Percentiles rank a stretch among this genome's conserved stretches.
Conservation (phyloP, 1,140 invertebrate species). For the Steinernema khuongi region DNA sequence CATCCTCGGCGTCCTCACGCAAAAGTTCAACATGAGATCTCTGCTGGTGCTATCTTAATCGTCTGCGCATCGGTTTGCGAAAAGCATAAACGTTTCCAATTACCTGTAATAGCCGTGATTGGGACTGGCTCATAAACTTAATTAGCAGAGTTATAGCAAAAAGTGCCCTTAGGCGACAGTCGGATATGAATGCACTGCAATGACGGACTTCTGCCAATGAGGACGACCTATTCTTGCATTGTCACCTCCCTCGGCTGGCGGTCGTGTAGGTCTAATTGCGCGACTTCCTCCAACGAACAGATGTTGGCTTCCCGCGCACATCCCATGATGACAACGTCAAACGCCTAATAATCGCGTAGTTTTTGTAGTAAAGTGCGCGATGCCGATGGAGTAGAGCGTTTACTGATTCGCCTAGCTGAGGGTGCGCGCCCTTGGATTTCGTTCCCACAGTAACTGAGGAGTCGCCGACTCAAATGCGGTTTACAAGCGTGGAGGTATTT, state of each 20-base stretch:
- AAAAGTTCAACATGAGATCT: too few relatives aligned
- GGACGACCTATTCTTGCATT: not conserved
- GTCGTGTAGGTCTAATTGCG: not conserved
- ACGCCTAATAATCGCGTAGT: slow-evolving; percentile 8
- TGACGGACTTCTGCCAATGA: not conserved
- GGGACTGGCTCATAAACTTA: too few relatives aligned
- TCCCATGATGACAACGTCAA: not conserved
- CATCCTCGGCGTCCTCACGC: too few relatives aligned
- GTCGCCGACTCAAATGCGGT: not conserved
- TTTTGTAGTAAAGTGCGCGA: not conserved
- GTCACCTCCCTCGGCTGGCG: not conserved
- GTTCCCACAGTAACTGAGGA: not conserved
- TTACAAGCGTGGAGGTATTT: not conserved
- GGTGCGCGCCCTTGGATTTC: not conserved
- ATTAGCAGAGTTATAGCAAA: too few relatives aligned
- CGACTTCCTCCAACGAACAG: not conserved
- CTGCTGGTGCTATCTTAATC: too few relatives aligned
- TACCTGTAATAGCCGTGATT: too few relatives aligned
- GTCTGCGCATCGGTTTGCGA: too few relatives aligned
- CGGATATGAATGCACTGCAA: not conserved
- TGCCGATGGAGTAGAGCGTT: too few relatives aligned
- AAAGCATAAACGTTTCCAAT: too few relatives aligned
- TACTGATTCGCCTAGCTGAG: not conserved
- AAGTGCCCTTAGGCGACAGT: not conserved
- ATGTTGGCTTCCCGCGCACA: not conserved